A percentile compares a stretch with the other conserved stretches of the same genome.
Conservation (phyloP, 2,888 invertebrate genomes). For the Hirtodrosophila duncani region DNA sequence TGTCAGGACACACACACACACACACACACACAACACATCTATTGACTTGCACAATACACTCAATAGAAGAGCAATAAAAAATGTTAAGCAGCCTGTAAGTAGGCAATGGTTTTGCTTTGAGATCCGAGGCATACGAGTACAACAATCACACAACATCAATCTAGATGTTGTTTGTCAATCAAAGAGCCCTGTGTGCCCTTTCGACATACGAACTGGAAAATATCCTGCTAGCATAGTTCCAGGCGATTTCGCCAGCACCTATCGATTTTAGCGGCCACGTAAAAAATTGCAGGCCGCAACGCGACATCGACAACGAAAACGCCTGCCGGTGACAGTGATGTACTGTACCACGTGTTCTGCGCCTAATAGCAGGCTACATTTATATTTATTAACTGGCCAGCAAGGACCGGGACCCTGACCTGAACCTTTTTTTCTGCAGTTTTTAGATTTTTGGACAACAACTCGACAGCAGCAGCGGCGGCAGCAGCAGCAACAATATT, state of each 20-base stretch:
- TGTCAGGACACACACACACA: constrained; percentile 8
- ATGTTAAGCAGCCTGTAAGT: constrained; percentile 14
- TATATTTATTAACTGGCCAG: constrained; percentile 57
- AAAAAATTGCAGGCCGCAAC: constrained; percentile 31
- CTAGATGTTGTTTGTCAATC: constrained; percentile 15
- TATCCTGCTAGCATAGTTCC: no score
- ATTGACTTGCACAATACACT: constrained; percentile 2
- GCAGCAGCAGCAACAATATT: no score
- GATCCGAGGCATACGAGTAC: constrained; percentile 8
- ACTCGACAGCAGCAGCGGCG: no score
- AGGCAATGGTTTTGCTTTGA: constrained; percentile 17
- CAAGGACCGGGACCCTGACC: constrained; percentile 25
- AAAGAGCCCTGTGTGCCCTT: no score
- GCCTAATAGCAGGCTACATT: constrained; percentile 34
- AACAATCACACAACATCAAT: constrained; percentile 10
- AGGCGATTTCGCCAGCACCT: no score
- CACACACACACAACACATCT: constrained; percentile 12
- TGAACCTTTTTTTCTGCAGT: not conserved
- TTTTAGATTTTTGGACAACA: not conserved
- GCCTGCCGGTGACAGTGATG: constrained; percentile 43
- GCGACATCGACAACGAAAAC: constrained; percentile 16
- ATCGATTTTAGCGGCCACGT: no score
- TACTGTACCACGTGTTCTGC: constrained; percentile 19
- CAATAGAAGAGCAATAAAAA: constrained; percentile 4
- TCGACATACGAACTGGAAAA: no score